Evolutionary conservation across 1,140 invertebrate species (phyloP).

Genomic region (Heliconius melpomene): DNA sequence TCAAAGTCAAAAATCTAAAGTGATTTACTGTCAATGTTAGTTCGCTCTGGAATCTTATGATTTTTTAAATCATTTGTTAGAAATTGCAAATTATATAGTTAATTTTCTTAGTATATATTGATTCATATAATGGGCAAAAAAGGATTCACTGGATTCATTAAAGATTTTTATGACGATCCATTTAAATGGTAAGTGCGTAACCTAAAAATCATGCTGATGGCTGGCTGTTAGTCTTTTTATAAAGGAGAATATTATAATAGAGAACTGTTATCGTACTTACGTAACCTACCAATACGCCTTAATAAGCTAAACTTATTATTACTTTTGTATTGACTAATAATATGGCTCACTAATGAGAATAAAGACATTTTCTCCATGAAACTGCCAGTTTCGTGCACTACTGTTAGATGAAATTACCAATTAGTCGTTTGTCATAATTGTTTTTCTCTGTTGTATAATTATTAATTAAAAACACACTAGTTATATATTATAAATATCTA

Average conservation of each 20-base stretch:
- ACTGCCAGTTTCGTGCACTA: no score
- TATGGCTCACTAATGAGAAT: no score
- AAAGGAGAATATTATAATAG: not conserved
- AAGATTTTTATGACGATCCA: slow-evolving; percentile 72
- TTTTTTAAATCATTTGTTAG: not conserved
- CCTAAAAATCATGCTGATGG: slow-evolving; percentile 39
- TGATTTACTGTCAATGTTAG: not conserved
- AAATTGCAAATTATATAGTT: not conserved
- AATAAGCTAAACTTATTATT: no score
- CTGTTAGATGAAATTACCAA: no score
- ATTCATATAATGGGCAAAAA: slow-evolving; percentile 66
- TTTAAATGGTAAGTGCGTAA: slow-evolving; percentile 75
- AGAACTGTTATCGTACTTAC: not conserved
- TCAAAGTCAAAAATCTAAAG: slow-evolving; percentile 2
- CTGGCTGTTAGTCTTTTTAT: not conserved
- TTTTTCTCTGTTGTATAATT: no score
- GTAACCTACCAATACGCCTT: no score
- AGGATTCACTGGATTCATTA: slow-evolving; percentile 58
- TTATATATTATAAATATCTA: no score
- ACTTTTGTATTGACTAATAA: no score
- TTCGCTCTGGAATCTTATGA: not conserved
- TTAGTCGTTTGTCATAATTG: no score
- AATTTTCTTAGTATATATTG: not conserved
- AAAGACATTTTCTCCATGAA: no score
- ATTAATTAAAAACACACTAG: no score